Evolutionary conservation across 1,140 invertebrate genomes (phyloP).

Genomic region (Mizuhopecten yessoensis): DNA sequence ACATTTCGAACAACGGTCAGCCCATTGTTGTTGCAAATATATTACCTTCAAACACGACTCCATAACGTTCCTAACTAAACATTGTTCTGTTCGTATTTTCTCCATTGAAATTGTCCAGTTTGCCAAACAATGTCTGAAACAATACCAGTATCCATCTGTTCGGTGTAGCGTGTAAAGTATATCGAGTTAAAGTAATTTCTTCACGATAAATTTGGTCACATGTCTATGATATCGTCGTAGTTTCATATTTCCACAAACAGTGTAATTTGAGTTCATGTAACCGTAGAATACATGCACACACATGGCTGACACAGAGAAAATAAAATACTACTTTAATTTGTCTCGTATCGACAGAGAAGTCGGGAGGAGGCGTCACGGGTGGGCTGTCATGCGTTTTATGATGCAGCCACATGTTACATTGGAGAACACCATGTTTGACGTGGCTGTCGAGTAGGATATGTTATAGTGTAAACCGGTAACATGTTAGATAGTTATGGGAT

Average conservation of each 20-base stretch:
- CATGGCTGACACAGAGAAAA: constrained; percentile 37
- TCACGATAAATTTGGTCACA: background rate
- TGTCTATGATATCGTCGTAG: background rate
- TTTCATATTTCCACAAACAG: background rate
- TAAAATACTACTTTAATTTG: constrained; percentile 35
- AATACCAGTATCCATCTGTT: background rate
- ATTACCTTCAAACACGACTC: background rate
- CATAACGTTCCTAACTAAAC: background rate
- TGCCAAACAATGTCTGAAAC: background rate
- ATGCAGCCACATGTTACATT: constrained; percentile 21
- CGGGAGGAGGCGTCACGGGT: background rate
- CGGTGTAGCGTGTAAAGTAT: background rate
- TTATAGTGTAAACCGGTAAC: too few species aligned
- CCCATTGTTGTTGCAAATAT: background rate
- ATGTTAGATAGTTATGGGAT: too few species aligned
- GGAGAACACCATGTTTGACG: background rate
- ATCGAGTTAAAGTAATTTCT: background rate
- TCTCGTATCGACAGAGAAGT: background rate
- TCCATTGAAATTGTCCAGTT: background rate
- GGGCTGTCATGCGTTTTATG: background rate
- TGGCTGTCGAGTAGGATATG: background rate
- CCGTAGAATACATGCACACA: background rate
- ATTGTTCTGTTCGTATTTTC: background rate
- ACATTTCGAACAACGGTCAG: background rate
- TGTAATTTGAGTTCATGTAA: background rate